Evolutionary conservation across 2,797 vertebrate genomes (phyloP), one percentile per base, ranked within the genome.

Genomic region (Phoeniculus purpureus): DNA sequence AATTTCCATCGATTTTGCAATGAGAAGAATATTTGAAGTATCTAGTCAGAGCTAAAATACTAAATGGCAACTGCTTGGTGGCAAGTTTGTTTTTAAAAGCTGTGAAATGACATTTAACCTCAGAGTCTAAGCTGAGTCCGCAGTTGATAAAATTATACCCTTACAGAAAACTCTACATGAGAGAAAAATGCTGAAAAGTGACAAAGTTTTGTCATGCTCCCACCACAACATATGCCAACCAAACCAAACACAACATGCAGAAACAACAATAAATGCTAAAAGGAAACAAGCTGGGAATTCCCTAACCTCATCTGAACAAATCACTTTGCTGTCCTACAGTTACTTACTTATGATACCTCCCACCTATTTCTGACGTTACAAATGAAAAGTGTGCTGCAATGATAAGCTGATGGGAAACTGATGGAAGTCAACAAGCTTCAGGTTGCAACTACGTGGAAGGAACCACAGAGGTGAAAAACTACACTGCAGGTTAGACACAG

Each of bases 311-410:
- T 59, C 29, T 54, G 19, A 76, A 68, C 22, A 90, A 88, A 94
- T 68, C 70, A 55, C 22, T 55, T 50, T 62, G 62, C 52, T 92
- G 14, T 62, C 43, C 4, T 8, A 27, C 60, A 62, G 29, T 88
- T 89, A 85, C 81, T 87, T 85, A 86, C 32, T 62, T 68, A 76
- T 47, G 93, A 88, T 75, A 54, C 26, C 61, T 81, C 1, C 0
- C 21, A 65, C 11, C n/a, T 81, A 73, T 87, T 90, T 94, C 59
- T 67, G 77, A 88, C 23, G 75, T 81, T 51, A 90, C 73, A 92
- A 90, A 89, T 70, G 10, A 90, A 93, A 95, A 93, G 77, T 87
- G 52, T 67, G 25, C 45, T 80, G 62, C 47, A 81, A 26, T 87
- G 10, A 37, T 62, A 90, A 93, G 88, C 26, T 29, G 60, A 81